These are phyloP conservation scores for Sinocyclocheilus anophthalmus DNA, from an alignment of 2,113 vertebrate genomes.

Conservation along the genomic window DNA sequence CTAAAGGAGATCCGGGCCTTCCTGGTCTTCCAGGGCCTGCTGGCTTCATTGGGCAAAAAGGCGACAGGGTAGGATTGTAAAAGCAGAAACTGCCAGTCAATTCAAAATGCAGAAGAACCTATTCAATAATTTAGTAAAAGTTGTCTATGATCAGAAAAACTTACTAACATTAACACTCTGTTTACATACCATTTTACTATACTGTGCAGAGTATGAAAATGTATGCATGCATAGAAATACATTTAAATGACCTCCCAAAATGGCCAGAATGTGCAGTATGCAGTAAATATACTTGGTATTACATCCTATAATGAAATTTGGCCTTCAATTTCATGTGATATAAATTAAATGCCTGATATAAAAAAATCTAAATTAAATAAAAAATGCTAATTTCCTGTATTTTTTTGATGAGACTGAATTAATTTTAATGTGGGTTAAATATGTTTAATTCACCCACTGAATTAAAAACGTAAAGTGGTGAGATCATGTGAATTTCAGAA, in stretches of 20 bases:
- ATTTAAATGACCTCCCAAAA: background rate
- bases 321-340: background rate
- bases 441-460: background rate
- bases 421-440: too few species aligned
- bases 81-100: background rate
- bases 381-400: background rate
- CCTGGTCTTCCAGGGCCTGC: conserved; percentile 89
- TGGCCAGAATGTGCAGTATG: background rate
- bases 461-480: background rate
- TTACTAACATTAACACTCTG: background rate
- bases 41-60: conserved; percentile 86
- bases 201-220: too few species aligned
- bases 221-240: background rate
- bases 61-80: conserved; percentile 86
- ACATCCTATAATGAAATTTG: background rate
- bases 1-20: conserved; percentile 84
- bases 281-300: background rate
- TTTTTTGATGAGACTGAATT: too few species aligned
- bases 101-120: background rate
- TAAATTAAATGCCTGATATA: too few species aligned
- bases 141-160: background rate
- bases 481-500: background rate
- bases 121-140: background rate
- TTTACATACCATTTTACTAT: background rate
- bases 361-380: background rate